Evolutionary conservation across 2,888 invertebrate genomes (phyloP), one percentile per base, ranked within the genome.

Genomic region (Polydrusus tereticollis): DNA sequence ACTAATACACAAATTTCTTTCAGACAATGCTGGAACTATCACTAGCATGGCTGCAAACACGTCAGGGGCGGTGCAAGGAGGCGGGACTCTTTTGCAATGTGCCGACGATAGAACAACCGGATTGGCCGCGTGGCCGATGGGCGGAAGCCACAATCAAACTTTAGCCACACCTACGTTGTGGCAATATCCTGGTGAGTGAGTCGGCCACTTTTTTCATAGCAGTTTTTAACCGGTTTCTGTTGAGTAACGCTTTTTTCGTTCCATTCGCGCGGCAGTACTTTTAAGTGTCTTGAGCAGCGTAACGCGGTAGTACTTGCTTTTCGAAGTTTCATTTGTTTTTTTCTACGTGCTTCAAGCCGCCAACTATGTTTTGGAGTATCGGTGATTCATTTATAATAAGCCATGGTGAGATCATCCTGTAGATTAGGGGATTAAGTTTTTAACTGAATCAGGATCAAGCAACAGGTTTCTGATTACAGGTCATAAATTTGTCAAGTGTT

Each of bases 171-270:
- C 91, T 64, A 90, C 93, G 68, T 89, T 93, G 83, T 94, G 94
- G 93, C 93, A 93, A 87, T 94, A 94, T 88, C 93, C 93, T 71
- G 88, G 90, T 89, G 88, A 90, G 90, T 89, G 70, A 43, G 64
- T 74, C 65, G 69, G 62, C 63, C 72, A 72, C 70, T 75, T 70
- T 75, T 75, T 73, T 58, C 68, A 21, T 33, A n/a, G 59, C 70
- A 73, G 74, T 78, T 79, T 78, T 77, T 77, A 75, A 79, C 79
- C 78, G 78, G 79, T 79, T 79, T 79, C 77, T 76, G 76, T 77
- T 77, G 75, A 72, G 76, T 76, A 69, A 75, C 66, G 74, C 69
- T 77, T 77, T 78, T 77, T 77, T 78, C 70, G 64, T 29, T 71
- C 18, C 29, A 18, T 33, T 45, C 57, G 52, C 33, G 62, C 67